Base-by-base conservation (phyloP, 2,888 invertebrate species). In the Xylota segnis region DNA sequence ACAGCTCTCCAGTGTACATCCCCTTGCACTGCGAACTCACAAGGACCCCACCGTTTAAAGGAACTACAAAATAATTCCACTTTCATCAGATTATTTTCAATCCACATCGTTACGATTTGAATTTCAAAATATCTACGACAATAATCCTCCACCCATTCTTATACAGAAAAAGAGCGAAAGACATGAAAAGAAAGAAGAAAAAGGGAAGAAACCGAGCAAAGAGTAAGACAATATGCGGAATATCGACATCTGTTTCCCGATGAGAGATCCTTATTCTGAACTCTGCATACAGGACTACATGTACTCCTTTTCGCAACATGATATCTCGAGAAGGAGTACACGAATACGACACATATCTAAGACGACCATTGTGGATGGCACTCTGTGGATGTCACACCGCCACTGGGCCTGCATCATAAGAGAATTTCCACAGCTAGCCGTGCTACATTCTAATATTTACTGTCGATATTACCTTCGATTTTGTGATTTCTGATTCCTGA, bases 231-330 rank as follows among this genome's bases (percentile, higher is more conserved):
- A 61, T 61, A 40, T 43, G 9, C 27, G 12, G 29, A 52, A 5
- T 16, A 45, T 45, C 29, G 29, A 45, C 45, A 29, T 63, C 10
- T 47, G 16, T 45, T 63, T 16, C 29, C 29, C 29, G 29, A 12
- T 63, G 63, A 47, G 29, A 63, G 45, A 63, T 47, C 63, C 32
- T 63, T 45, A 45, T 63, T 45, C 43, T 23, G n/a, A 61, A 27
- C 56, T 34, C 18, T 29, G 18, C 58, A 40, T 58, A 37, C 10
- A 12, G 18, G 12, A 12, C 45, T 29, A n/a, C 45, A 29, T 5
- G 18, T 23, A 50, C 23, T 50, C 50, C 23, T 50, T 10, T 23
- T 10, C 52, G 5, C 1, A 52, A 52, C 27, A 27, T 6, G 52
- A 52, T 52, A 52, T 6, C n/a, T n/a, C 29, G 50, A 29, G 27